Evolutionary conservation across 2,797 vertebrate species (phyloP), one percentile per base, ranked within the genome.

Genomic region (Sparidentex hasta): DNA sequence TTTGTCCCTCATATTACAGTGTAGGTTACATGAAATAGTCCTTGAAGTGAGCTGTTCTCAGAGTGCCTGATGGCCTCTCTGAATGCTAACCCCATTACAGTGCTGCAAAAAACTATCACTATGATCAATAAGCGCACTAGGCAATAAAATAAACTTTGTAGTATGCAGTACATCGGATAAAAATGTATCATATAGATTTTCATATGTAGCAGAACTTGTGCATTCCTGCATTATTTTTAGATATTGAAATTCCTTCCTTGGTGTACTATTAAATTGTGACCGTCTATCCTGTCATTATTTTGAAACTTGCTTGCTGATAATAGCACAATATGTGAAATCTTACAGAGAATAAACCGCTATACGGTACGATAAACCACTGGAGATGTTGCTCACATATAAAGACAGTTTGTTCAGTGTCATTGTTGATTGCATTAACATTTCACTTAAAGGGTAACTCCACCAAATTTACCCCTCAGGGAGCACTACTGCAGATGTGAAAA

Each of bases 1-100:
- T 58, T 20, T 69, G 38, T 87, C 50, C 83, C 81, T 90, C 78
- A 64, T 52, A 57, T 91, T 89, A 82, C 82, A 78, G 65, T 66
- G 14, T 82, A 58, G 46, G 38, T 87, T 78, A 76, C 80, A 69
- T n/a, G 13, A 61, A 76, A 69, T 25, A 46, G 65, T 74, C 33
- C 57, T 57, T 12, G 65, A 74, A 77, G 44, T 74, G 61, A 65
- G 65, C 56, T 54, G 23, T 68, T 74, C 55, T 84, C 69, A 58
- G 71, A 74, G 64, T 14, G 73, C 72, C 64, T 70, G 67, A 69
- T 72, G 59, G 48, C 48, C 20, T 63, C 14, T 65, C 63, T 27
- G 66, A 74, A 81, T 71, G 54, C 43, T 80, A 65, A 85, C 55
- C 20, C 33, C 67, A 71, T 78, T 68, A 63, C 14, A 59, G 54